phyloP scores from a whole-genome alignment of 2,113 vertebrate species.

The Sinocyclocheilus rhinocerous region DNA sequence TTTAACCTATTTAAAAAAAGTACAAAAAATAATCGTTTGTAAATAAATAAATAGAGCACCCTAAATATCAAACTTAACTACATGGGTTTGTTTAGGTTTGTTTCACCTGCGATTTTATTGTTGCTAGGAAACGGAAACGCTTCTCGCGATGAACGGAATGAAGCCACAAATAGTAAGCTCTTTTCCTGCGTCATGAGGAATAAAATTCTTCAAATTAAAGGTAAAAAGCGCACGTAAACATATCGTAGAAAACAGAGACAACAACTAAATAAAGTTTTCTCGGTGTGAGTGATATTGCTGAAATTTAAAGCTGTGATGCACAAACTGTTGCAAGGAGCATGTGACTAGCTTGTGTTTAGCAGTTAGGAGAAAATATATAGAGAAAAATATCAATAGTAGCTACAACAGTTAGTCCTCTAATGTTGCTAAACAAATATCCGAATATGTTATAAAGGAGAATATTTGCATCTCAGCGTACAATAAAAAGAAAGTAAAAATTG shows the following conservation, averaged over 20 bases:
- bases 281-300: not conserved
- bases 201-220: conserved; percentile 13
- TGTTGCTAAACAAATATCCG: not conserved
- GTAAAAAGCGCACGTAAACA: not conserved
- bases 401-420: not conserved
- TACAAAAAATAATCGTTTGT: too few relatives aligned
- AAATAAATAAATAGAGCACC: too few relatives aligned
- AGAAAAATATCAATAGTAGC: not conserved
- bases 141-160: not conserved
- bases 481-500: not conserved
- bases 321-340: not conserved
- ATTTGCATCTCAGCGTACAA: not conserved
- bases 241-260: not conserved
- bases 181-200: not conserved
- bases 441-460: not conserved
- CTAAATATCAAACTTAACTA: too few relatives aligned
- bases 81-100: not conserved
- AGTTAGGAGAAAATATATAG: not conserved
- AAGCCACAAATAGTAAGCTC: conserved; percentile 5
- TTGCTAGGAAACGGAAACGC: conserved; percentile 49
- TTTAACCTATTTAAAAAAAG: not conserved
- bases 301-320: not conserved
- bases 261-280: not conserved
- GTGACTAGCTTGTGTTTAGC: not conserved
- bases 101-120: not conserved